Evolutionary conservation across 2,888 invertebrate genomes (phyloP).

Genomic region (Tanytarsus gracilentus): DNA sequence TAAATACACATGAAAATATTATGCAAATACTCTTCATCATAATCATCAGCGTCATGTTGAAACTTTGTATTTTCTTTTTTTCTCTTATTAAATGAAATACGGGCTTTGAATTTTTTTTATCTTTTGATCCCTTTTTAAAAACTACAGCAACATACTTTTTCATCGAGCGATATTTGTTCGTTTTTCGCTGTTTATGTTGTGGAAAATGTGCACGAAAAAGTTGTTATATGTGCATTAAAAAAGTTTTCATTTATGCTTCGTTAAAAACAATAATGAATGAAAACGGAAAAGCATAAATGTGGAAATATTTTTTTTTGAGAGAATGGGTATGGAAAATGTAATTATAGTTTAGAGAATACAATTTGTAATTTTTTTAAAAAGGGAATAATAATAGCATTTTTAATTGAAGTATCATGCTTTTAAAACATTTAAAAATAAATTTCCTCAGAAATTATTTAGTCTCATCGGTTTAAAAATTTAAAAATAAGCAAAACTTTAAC

Average conservation of each 20-base stretch:
- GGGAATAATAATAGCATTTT: too few species aligned
- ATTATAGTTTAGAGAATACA: too few species aligned
- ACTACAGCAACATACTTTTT: neutral
- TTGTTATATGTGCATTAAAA: neutral
- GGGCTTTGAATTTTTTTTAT: constrained; percentile 20
- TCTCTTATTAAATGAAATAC: constrained; percentile 18
- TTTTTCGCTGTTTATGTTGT: neutral
- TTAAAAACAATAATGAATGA: constrained; percentile 26
- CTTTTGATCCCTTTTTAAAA: neutral
- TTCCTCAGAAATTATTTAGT: too few species aligned
- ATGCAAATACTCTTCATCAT: too few species aligned
- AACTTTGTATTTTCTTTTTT: constrained; percentile 13
- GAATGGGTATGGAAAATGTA: too few species aligned
- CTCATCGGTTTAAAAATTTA: too few species aligned
- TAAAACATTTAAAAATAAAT: too few species aligned
- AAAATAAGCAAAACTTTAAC: too few species aligned
- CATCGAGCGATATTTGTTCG: neutral
- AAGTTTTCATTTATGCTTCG: constrained; percentile 23
- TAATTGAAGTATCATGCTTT: too few species aligned
- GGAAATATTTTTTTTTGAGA: too few species aligned
- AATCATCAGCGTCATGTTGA: constrained; percentile 9
- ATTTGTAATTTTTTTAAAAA: too few species aligned
- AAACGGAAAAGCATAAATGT: constrained; percentile 14
- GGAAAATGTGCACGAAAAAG: neutral
- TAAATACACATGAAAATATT: too few species aligned